These are phyloP conservation scores for Falco cherrug DNA, from an alignment of 2,797 vertebrate genomes.

Conservation along the genomic window DNA sequence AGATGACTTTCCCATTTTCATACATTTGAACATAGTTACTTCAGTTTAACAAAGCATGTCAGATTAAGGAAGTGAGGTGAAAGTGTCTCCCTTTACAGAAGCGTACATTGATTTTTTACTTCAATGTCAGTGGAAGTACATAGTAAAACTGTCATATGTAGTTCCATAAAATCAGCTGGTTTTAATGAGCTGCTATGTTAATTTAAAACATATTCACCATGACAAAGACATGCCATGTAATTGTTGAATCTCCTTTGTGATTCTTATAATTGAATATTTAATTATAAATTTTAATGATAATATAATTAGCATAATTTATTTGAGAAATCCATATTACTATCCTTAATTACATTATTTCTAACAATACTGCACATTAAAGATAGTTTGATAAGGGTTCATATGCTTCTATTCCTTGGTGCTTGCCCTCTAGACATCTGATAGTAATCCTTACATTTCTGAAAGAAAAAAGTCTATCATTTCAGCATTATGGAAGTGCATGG, in stretches of 20 bases:
- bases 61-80: not conserved
- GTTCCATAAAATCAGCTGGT: constrained; percentile 37
- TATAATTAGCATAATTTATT: constrained; percentile 54
- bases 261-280: constrained; percentile 64
- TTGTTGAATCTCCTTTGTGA: constrained; percentile 52
- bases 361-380: constrained; percentile 23
- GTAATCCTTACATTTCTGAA: constrained; percentile 17
- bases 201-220: constrained; percentile 59
- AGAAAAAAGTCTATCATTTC: not conserved
- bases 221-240: constrained; percentile 55
- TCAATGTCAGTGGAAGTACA: not conserved
- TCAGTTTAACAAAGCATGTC: not conserved
- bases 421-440: not conserved
- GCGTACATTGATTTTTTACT: not conserved
- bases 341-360: constrained; percentile 60
- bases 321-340: not conserved
- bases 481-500: not conserved
- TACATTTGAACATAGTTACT: not conserved
- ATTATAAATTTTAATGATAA: constrained; percentile 23
- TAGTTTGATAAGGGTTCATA: constrained; percentile 12
- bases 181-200: constrained; percentile 50
- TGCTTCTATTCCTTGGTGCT: not conserved
- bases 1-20: not conserved
- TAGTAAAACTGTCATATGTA: constrained; percentile 12
- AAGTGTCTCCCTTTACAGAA: not conserved